Base-by-base conservation (phyloP, 2,113 vertebrate genomes). In the Rhinolophus ferrumequinum region DNA sequence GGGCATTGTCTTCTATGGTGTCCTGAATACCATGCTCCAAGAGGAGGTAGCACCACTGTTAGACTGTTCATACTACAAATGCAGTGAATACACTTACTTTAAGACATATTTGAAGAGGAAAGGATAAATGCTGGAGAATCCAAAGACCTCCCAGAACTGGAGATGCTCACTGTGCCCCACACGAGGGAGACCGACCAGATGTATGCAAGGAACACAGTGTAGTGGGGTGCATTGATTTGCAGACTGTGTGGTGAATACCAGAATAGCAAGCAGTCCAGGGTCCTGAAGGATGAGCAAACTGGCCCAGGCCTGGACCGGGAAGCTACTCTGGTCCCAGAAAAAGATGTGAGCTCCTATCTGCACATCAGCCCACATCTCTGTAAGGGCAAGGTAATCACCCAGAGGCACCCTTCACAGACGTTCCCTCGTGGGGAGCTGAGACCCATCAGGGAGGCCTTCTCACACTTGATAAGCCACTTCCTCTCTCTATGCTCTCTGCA, bases 1-100 rank as follows among this genome's bases (percentile, higher is more conserved):
- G 7, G 18, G 12, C 12, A 2, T 2, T 33, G 13, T 7, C 16
- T 33, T 10, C 26, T 35, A 2, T 0, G 18, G 6, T 22, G 1
- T 44, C 24, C n/a, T 66, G 41, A 14, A 13, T 0, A 26, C 47
- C 81, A 3, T 3, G n/a, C 67, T n/a, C 50, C 10, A 52, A 11
- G 44, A 73, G 80, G 18, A 2, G 41, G 19, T 0, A 4, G 21
- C 6, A 16, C 47, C 28, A 5, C 8, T 14, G 3, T 5, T 4
- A 41, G 50, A 26, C 33, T 54, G 12, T 33, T 18, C 0, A 30
- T 2, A 60, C 9, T 44, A 22, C 2, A 84, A 10, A 15, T 4
- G 26, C 22, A 56, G 69, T 14, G 21, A 47, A 38, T 8, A 44
- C 1, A 44, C 21, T 9, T 6, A 35, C 18, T 16, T 22, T 30